Evolutionary conservation across 2,113 vertebrate species (phyloP).

Genomic region (Alligator mississippiensis): DNA sequence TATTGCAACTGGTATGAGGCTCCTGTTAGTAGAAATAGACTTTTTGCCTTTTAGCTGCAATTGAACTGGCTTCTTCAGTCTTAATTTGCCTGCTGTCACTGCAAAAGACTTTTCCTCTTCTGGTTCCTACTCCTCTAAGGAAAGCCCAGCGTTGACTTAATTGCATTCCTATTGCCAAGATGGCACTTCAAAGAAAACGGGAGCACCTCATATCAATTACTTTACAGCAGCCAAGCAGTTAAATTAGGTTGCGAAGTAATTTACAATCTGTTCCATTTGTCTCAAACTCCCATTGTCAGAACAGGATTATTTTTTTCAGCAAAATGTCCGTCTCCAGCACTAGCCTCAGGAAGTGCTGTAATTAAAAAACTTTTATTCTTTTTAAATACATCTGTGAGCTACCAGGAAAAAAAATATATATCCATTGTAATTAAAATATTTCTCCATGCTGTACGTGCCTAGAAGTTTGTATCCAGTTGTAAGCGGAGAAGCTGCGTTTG

Average conservation of each 20-base stretch:
- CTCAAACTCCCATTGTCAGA: conserved; percentile 31
- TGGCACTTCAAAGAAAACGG: neutral
- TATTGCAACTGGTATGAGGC: too few species aligned
- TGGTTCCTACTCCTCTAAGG: too few species aligned
- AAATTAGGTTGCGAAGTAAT: conserved; percentile 35
- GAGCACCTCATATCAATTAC: neutral
- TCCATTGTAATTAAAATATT: neutral
- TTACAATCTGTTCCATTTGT: conserved; percentile 62
- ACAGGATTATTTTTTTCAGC: conserved; percentile 27
- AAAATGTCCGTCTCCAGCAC: neutral
- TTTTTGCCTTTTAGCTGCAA: neutral
- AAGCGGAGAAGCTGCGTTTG: neutral
- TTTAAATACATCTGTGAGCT: conserved; percentile 30
- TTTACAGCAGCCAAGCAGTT: conserved; percentile 61
- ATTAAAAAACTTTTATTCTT: conserved; percentile 50
- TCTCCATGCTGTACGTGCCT: neutral
- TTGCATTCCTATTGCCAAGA: neutral
- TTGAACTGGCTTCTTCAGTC: neutral
- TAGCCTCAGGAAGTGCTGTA: conserved; percentile 14
- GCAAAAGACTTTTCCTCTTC: neutral
- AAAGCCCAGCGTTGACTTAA: neutral
- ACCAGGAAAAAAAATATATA: neutral
- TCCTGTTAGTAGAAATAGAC: too few species aligned
- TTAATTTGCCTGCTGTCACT: neutral
- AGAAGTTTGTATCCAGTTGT: neutral